A percentile compares a stretch with the other conserved stretches of the same genome.
These are phyloP conservation scores for Pseudococcus viburni DNA, from an alignment of 2,888 invertebrate species.

Conservation along the genomic window DNA sequence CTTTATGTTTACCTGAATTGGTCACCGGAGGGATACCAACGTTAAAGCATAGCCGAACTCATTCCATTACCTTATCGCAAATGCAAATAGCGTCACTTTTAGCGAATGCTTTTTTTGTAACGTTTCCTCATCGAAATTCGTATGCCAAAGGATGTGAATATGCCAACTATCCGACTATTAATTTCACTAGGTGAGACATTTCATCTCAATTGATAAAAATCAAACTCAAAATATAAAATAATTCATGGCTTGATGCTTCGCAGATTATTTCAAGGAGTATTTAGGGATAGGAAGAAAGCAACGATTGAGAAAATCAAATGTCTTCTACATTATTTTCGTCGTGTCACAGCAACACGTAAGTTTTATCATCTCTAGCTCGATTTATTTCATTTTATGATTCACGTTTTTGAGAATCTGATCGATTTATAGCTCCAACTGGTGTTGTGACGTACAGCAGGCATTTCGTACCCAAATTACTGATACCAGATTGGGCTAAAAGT, in stretches of 20 bases:
- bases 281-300: conserved; percentile 70
- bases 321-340: conserved; percentile 88
- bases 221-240: not conserved
- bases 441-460: conserved; percentile 86
- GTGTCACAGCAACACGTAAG: conserved; percentile 82
- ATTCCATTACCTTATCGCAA: conserved; percentile 77
- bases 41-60: conserved; percentile 77
- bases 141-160: conserved; percentile 79
- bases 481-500: conserved; percentile 79
- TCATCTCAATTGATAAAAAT: not conserved
- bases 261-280: conserved; percentile 76
- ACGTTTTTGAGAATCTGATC: not conserved
- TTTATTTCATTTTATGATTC: not conserved
- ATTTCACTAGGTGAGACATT: conserved; percentile 81
- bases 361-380: not conserved
- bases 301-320: conserved; percentile 90
- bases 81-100: conserved; percentile 88
- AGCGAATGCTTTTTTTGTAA: conserved; percentile 96
- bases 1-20: conserved; percentile 83
- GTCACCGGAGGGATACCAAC: conserved; percentile 87
- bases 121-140: conserved; percentile 87
- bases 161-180: conserved; percentile 85
- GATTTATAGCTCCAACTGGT: conserved; percentile 79
- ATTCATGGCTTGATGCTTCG: conserved; percentile 67
- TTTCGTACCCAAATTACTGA: conserved; percentile 74